Evolutionary conservation across 2,113 vertebrate species (phyloP), one percentile per base, ranked within the genome.

Genomic region (Pterocles burchelli): DNA sequence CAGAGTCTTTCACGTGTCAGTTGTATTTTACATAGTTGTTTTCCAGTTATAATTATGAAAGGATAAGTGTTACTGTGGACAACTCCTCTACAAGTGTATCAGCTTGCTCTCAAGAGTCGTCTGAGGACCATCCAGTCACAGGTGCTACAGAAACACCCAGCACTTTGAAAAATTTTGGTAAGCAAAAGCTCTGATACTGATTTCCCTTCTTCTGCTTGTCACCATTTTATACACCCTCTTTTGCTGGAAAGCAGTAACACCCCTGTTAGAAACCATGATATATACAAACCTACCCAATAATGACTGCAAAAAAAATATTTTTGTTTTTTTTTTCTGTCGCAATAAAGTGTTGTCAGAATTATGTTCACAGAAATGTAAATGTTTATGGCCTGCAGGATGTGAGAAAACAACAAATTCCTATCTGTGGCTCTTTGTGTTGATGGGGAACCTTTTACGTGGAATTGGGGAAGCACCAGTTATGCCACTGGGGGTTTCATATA

Each of bases 361-460:
- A 15, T 24, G 3, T 36, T 96, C 49, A 90, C 34, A 54, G 51
- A 90, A 85, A 58, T 82, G 34, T 36, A 41, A 70, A 94, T 49
- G 3, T 88, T 82, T 85, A 34, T 92, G 95, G 6, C 79, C 58
- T 81, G 48, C 88, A 99, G 99, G 82, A 76, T 99, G 98, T 95
- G 97, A 95, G 90, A 98, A 93, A 78, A 98, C 97, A 48, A 78
- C 97, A 11, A 89, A 95, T 18, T 99, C 99, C 74, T 71, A 97
- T 71, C 97, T 98, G 96, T 99, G 99, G 99, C 95, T 99, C 45
- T 99, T 98, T 73, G 98, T 99, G 25, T 94, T 99, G 55, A 81
- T 99, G 96, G 99, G 99, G 6, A 99, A 99, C 54, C 97, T 99
- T 83, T 96, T 99, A 58, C 98, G 99, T 68, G 99, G 99, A 43